Percentiles rank a stretch among this genome's conserved stretches.
phyloP scores from a whole-genome alignment of 2,888 invertebrate genomes.

The Ochlodes sylvanus region DNA sequence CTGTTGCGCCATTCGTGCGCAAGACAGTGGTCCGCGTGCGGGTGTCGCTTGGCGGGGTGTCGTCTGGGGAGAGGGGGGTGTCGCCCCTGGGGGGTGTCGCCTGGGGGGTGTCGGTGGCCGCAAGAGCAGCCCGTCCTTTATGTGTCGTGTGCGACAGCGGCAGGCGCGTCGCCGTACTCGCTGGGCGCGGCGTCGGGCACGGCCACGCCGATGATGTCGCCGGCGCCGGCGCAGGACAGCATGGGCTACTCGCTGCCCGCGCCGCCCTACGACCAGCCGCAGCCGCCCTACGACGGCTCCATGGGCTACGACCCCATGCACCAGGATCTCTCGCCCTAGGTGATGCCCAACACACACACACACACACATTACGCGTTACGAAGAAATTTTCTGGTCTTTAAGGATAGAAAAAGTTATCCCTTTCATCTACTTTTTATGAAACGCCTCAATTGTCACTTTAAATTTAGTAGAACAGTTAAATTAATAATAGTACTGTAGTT shows the following conservation, averaged over 20 bases:
- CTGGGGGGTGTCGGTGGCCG: neutral
- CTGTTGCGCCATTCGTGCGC: too few relatives aligned
- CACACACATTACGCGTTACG: too few relatives aligned
- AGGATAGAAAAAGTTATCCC: too few relatives aligned
- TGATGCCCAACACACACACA: neutral
- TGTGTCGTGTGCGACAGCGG: constrained; percentile 63
- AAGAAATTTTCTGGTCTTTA: too few relatives aligned
- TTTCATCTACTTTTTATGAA: too few relatives aligned
- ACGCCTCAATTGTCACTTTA: too few relatives aligned
- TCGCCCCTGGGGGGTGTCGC: neutral
- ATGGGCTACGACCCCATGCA: constrained; percentile 97
- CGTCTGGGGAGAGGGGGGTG: too few relatives aligned
- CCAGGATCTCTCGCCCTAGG: constrained; percentile 91
- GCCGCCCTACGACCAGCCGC: constrained; percentile 95
- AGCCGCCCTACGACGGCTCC: constrained; percentile 94
- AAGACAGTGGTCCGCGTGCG: too few relatives aligned
- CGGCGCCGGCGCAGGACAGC: constrained; percentile 95
- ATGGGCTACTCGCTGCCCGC: constrained; percentile 97
- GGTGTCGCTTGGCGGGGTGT: too few relatives aligned
- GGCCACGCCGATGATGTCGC: constrained; percentile 97
- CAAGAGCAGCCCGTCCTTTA: constrained; percentile 37
- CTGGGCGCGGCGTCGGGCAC: constrained; percentile 95
- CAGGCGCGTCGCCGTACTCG: constrained; percentile 93
- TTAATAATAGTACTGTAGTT: too few relatives aligned
- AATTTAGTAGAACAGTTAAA: too few relatives aligned